Percentiles rank a stretch among this genome's conserved stretches.
Evolutionary conservation across 2,888 invertebrate genomes (phyloP).

Genomic region (Calephelis perditalis): DNA sequence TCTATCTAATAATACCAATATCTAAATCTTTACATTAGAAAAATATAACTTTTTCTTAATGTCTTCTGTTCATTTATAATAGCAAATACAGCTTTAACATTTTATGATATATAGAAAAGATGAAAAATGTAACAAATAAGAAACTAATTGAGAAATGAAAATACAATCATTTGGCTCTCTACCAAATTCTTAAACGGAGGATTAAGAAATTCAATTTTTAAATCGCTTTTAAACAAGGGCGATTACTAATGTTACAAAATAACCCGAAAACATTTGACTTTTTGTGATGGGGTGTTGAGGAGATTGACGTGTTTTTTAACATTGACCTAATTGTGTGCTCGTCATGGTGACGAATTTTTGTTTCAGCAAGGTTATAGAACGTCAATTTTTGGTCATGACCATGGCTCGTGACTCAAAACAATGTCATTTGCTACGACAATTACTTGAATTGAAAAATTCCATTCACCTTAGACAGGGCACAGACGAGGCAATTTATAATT

Average conservation of each 20-base stretch:
- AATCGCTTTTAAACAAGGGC: background rate
- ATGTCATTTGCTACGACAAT: background rate
- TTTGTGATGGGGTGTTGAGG: background rate
- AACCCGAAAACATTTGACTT: background rate
- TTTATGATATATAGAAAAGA: too few species aligned
- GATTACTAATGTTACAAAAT: background rate
- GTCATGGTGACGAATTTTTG: background rate
- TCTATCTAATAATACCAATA: too few species aligned
- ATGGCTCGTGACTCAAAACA: background rate
- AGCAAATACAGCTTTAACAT: too few species aligned
- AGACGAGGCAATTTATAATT: background rate
- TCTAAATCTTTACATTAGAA: too few species aligned
- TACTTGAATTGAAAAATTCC: background rate
- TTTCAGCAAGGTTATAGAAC: background rate
- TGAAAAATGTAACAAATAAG: background rate
- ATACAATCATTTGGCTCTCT: constrained; percentile 2
- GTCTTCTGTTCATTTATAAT: too few species aligned
- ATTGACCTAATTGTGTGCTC: background rate
- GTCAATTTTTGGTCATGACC: background rate
- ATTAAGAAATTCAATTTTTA: background rate
- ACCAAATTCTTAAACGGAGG: background rate
- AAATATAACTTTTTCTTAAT: too few species aligned
- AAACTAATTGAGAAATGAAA: background rate
- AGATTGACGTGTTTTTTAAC: background rate
- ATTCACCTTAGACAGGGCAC: background rate